These are phyloP conservation scores for Acrocephalus kingi DNA, from an alignment of 2,113 vertebrate species.

Conservation along the genomic window DNA sequence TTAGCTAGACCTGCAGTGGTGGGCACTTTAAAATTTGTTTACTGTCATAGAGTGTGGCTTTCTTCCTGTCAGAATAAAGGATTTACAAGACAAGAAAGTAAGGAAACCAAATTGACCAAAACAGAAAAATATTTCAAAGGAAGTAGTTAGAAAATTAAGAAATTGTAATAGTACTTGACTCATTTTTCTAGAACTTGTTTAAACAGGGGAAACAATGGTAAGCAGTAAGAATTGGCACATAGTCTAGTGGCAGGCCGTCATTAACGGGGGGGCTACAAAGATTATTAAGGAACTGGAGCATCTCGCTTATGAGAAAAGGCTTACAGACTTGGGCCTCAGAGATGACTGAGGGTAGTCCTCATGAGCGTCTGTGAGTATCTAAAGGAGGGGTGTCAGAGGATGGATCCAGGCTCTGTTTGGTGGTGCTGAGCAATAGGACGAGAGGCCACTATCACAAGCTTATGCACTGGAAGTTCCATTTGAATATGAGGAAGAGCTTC, in stretches of 20 bases:
- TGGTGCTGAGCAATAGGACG: neutral
- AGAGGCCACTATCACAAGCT: neutral
- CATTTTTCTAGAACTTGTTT: neutral
- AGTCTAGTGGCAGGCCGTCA: neutral
- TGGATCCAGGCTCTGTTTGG: neutral
- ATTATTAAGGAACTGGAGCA: neutral
- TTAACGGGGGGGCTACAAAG: neutral
- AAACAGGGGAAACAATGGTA: neutral
- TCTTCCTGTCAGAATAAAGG: neutral
- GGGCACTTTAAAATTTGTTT: neutral
- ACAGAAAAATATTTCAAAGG: neutral
- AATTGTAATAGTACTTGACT: neutral
- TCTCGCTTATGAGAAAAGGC: neutral
- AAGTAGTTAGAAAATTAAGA: neutral
- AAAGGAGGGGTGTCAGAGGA: neutral
- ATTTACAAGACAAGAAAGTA: constrained; percentile 3
- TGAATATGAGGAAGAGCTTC: neutral
- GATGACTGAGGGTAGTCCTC: neutral
- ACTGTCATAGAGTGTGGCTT: neutral
- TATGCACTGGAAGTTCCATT: neutral
- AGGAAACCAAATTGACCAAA: neutral
- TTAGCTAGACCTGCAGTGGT: neutral
- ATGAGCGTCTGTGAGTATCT: neutral
- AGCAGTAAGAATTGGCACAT: neutral
- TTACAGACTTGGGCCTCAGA: neutral